Conservation (phyloP, 2,888 invertebrate genomes). For the Nomada lathburiana region DNA sequence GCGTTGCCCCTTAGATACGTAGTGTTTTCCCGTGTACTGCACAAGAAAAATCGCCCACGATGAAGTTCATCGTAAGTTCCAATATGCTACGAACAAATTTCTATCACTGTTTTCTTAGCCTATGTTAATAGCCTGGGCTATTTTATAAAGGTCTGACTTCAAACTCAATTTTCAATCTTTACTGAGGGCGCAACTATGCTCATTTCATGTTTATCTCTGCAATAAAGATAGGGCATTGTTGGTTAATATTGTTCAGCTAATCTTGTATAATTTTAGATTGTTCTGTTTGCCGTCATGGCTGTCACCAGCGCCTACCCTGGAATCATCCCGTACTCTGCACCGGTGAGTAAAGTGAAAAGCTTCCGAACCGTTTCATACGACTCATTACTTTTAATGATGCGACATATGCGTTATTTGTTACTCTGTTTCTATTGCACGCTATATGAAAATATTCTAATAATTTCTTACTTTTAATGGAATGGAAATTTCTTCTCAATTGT, state of each 20-base stretch:
- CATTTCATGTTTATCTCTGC: not conserved
- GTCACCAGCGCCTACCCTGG: constrained; percentile 80
- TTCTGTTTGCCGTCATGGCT: constrained; percentile 80
- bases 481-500: not conserved
- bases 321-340: constrained; percentile 62
- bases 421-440: constrained; percentile 23
- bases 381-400: not conserved
- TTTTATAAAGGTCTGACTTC: too few species aligned
- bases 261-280: constrained; percentile 73
- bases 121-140: too few species aligned
- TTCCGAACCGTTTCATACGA: not conserved
- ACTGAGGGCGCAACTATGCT: not conserved
- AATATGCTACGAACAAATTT: not conserved
- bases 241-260: not conserved
- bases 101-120: not conserved
- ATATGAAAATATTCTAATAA: constrained; percentile 19
- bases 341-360: constrained; percentile 58
- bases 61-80: constrained; percentile 83
- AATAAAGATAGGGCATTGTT: not conserved
- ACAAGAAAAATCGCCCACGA: constrained; percentile 81
- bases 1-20: constrained; percentile 80
- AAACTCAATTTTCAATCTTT: not conserved
- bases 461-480: constrained; percentile 3
- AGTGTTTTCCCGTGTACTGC: constrained; percentile 81
- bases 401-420: not conserved